These are phyloP conservation scores for Centrocercus urophasianus DNA, from an alignment of 2,113 vertebrate species.

Conservation along the genomic window DNA sequence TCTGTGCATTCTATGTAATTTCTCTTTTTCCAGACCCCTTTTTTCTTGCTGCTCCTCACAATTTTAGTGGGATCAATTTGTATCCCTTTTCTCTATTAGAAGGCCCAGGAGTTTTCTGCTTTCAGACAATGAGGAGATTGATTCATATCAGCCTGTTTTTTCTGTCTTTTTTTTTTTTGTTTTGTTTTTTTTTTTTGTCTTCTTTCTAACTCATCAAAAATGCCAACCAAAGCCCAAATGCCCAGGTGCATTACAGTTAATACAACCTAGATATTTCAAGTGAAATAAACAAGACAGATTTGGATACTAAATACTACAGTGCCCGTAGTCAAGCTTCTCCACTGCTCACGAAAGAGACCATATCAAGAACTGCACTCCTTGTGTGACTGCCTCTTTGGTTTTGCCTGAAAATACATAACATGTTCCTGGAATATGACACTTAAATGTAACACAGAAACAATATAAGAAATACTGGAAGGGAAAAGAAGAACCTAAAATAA, in stretches of 20 bases:
- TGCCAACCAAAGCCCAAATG: neutral
- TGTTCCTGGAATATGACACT: neutral
- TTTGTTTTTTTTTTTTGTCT: neutral
- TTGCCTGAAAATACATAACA: neutral
- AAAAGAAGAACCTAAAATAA: neutral
- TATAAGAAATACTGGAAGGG: neutral
- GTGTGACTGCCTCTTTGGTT: neutral
- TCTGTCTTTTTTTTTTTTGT: too few species aligned
- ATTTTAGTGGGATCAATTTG: neutral
- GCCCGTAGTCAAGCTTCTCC: neutral
- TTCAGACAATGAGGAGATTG: neutral
- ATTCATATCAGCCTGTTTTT: neutral
- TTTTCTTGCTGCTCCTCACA: neutral
- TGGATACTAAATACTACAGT: neutral
- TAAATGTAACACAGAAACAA: neutral
- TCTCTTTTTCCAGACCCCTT: neutral
- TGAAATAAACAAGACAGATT: fast-evolving
- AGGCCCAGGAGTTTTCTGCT: neutral
- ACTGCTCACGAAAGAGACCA: neutral
- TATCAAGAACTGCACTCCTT: neutral
- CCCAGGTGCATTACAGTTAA: neutral
- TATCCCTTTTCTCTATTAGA: neutral
- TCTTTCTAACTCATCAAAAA: neutral
- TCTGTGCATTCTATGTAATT: neutral
- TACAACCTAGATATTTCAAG: constrained; percentile 1